phyloP scores from a whole-genome alignment of 1,140 invertebrate genomes.

The Cydia fagiglandana region DNA sequence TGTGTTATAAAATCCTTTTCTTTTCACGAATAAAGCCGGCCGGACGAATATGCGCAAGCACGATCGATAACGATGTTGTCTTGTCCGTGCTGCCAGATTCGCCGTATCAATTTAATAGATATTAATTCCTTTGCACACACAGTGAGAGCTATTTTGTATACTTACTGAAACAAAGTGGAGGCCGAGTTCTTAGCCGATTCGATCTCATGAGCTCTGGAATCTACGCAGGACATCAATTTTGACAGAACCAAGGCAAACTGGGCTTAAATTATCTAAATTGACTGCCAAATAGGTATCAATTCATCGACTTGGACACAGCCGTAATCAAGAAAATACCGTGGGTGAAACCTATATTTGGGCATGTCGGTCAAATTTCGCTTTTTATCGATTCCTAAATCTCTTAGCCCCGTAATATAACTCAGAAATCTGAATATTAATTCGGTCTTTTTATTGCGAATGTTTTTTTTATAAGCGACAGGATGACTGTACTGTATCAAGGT shows the following conservation, averaged over 20 bases:
- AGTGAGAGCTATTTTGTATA: background rate
- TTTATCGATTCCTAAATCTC: slow-evolving; percentile 24
- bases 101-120: slow-evolving; percentile 38
- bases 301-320: slow-evolving; percentile 13
- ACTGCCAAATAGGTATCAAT: background rate
- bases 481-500: slow-evolving; percentile 10
- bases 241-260: background rate
- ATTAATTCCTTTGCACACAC: slow-evolving; percentile 9
- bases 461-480: background rate
- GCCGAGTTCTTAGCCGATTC: background rate
- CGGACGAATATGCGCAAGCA: slow-evolving; percentile 52
- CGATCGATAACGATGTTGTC: slow-evolving; percentile 77
- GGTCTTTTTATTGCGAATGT: background rate
- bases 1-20: slow-evolving; percentile 54
- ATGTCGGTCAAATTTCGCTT: slow-evolving; percentile 27
- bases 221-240: background rate
- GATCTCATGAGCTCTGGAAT: background rate
- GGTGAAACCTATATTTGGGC: slow-evolving; percentile 48
- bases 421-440: background rate
- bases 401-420: background rate
- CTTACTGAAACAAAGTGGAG: background rate
- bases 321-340: slow-evolving; percentile 39
- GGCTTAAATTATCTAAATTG: background rate
- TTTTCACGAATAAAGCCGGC: slow-evolving; percentile 51
- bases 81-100: slow-evolving; percentile 43